A percentile compares a stretch with the other conserved stretches of the same genome.
Evolutionary conservation across 2,113 vertebrate species (phyloP).

Genomic region (Phocoena sinus): DNA sequence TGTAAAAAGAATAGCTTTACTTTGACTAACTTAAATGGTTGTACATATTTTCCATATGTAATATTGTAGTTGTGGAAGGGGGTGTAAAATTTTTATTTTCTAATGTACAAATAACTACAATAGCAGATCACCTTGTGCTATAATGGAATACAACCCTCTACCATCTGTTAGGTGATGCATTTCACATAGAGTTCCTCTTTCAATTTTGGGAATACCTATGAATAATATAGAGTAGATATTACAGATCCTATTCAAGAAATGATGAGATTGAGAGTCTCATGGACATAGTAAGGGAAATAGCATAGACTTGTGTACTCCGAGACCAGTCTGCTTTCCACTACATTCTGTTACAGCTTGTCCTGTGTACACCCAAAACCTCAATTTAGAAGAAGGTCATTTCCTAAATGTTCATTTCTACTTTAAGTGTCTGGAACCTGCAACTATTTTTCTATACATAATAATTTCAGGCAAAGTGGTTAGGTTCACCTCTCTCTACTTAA

Average conservation of each 20-base stretch:
- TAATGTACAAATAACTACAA: neutral
- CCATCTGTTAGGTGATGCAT: neutral
- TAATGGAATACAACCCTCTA: neutral
- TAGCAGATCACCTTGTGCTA: neutral
- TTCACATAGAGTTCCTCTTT: neutral
- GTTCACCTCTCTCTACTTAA: neutral
- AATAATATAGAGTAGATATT: neutral
- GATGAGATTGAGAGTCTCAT: neutral
- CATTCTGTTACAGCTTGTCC: neutral
- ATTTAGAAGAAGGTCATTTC: neutral
- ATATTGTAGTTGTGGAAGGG: neutral
- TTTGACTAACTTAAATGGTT: neutral
- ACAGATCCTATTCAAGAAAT: neutral
- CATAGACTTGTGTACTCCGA: fast-evolving
- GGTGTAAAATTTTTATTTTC: neutral
- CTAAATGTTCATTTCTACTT: neutral
- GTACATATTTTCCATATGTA: neutral
- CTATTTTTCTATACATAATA: neutral
- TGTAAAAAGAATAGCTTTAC: neutral
- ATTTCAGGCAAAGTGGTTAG: neutral
- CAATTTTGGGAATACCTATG: neutral
- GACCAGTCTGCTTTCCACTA: neutral
- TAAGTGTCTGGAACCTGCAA: neutral
- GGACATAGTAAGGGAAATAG: neutral
- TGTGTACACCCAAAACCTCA: neutral